A percentile compares a stretch with the other conserved stretches of the same genome.
These are phyloP conservation scores for Synergus umbraculus DNA, from an alignment of 2,888 invertebrate genomes.

Conservation along the genomic window DNA sequence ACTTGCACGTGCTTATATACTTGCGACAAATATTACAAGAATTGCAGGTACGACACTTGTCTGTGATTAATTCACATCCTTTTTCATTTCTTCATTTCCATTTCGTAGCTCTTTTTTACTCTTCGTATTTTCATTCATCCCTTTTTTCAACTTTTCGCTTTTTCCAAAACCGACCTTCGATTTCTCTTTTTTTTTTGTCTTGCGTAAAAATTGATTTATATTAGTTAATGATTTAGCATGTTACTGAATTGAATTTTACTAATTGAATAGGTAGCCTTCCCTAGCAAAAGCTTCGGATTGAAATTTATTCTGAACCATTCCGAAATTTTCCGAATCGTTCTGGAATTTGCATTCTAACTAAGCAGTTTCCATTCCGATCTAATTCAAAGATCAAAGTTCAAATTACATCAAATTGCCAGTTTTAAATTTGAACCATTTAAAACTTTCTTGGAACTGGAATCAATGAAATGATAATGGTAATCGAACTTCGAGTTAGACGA, in stretches of 20 bases:
- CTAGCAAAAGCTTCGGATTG: too few species aligned
- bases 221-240: not conserved
- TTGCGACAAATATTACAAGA: constrained; percentile 51
- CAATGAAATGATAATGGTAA: too few species aligned
- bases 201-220: not conserved
- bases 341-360: too few species aligned
- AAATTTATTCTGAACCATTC: too few species aligned
- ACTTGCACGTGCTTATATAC: constrained; percentile 48
- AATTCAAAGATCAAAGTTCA: too few species aligned
- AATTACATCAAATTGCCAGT: too few species aligned
- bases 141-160: not conserved
- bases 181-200: constrained; percentile 2
- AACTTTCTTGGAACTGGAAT: too few species aligned
- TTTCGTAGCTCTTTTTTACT: not conserved
- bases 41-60: constrained; percentile 34
- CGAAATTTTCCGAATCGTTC: too few species aligned
- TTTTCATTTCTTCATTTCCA: constrained; percentile 27
- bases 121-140: not conserved
- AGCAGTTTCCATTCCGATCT: too few species aligned
- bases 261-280: not conserved
- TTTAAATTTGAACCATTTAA: too few species aligned
- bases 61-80: constrained; percentile 37
- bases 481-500: too few species aligned
- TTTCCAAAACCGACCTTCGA: constrained; percentile 9
- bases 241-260: not conserved